phyloP scores from a whole-genome alignment of 1,140 invertebrate genomes.

The Daktulosphaira vitifoliae region DNA sequence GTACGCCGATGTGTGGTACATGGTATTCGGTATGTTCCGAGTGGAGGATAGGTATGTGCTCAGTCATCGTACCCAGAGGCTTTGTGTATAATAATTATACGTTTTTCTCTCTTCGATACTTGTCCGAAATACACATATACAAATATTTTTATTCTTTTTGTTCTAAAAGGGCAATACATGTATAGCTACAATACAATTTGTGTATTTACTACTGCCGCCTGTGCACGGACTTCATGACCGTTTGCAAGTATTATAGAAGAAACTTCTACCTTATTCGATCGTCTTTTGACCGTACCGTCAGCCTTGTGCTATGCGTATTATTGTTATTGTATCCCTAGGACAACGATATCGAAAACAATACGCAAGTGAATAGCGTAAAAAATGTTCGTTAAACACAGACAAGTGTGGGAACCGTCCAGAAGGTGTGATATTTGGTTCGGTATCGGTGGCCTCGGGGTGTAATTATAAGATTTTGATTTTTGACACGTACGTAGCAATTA shows the following conservation, averaged over 20 bases:
- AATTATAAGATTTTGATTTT: conserved; percentile 28
- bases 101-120: not conserved
- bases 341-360: too few relatives aligned
- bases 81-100: conserved; percentile 25
- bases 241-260: too few relatives aligned
- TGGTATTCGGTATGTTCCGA: conserved; percentile 22
- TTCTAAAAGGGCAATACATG: not conserved
- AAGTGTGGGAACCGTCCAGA: not conserved
- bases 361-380: too few relatives aligned
- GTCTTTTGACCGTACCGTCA: too few relatives aligned
- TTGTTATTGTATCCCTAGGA: too few relatives aligned
- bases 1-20: conserved; percentile 27
- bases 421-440: conserved; percentile 3
- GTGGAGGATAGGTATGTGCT: conserved; percentile 26
- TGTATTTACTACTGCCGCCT: too few relatives aligned
- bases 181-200: not conserved
- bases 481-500: conserved; percentile 22
- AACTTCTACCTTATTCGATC: too few relatives aligned
- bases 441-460: conserved; percentile 1
- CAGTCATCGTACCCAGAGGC: conserved; percentile 26
- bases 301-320: too few relatives aligned
- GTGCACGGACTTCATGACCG: too few relatives aligned
- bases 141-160: conserved; percentile 1
- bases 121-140: not conserved
- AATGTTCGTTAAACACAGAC: too few relatives aligned